A percentile compares a stretch with the other conserved stretches of the same genome.
Conservation (phyloP, 2,113 vertebrate genomes). For the Rissa tridactyla region DNA sequence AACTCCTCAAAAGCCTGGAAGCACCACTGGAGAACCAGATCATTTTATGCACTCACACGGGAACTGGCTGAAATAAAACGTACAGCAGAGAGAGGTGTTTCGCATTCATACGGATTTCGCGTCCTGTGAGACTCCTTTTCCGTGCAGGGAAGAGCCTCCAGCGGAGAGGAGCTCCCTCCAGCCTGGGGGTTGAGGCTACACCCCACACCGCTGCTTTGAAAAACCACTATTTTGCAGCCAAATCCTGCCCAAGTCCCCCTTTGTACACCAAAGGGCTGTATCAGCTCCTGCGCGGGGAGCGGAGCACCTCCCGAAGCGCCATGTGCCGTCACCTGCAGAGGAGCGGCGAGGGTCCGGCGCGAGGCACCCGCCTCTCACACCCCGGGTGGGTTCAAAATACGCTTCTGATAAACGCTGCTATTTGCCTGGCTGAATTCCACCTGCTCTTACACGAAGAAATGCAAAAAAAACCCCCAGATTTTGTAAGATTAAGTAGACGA, state of each 20-base stretch:
- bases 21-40: slow-evolving; percentile 59
- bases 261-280: rapidly evolving
- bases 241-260: background rate
- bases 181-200: background rate
- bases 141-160: background rate
- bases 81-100: background rate
- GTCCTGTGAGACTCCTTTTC: background rate
- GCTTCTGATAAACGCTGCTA: background rate
- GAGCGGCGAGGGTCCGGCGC: background rate
- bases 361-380: background rate
- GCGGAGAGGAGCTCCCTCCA: background rate
- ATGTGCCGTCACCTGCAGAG: rapidly evolving
- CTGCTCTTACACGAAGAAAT: background rate
- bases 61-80: slow-evolving; percentile 65
- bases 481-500: background rate
- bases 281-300: rapidly evolving
- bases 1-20: slow-evolving; percentile 65
- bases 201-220: background rate
- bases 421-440: background rate
- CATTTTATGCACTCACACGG: slow-evolving; percentile 61
- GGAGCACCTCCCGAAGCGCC: background rate
- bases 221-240: background rate
- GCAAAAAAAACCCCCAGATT: background rate
- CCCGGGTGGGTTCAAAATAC: background rate
- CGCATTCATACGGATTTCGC: background rate